Conservation (phyloP, 1,140 invertebrate genomes). For the Leptestheria dahalacensis region DNA sequence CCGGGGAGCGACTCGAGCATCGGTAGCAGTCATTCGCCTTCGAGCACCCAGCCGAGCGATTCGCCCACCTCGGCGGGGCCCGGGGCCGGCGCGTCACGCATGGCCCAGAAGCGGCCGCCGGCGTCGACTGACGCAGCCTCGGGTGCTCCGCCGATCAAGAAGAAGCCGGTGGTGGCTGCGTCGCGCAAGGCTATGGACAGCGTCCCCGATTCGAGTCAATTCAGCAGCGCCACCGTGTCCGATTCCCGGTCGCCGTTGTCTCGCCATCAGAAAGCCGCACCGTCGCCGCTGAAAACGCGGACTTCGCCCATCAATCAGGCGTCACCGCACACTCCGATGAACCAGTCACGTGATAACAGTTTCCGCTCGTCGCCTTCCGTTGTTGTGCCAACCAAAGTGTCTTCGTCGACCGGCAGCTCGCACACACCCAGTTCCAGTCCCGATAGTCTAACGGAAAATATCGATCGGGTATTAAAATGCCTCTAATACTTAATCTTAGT, state of each 20-base stretch:
- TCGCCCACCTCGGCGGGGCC: conserved; percentile 3
- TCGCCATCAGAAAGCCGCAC: conserved; percentile 15
- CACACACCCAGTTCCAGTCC: conserved; percentile 23
- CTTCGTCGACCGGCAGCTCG: conserved; percentile 18
- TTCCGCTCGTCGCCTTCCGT: conserved; percentile 3
- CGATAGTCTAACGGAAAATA: conserved; percentile 19
- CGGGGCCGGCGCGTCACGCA: not conserved
- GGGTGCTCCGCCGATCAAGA: not conserved
- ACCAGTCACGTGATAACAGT: conserved; percentile 6
- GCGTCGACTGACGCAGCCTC: not conserved
- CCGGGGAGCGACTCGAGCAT: conserved; percentile 52
- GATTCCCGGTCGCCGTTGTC: not conserved
- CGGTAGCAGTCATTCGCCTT: conserved; percentile 46
- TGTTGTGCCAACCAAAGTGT: conserved; percentile 7
- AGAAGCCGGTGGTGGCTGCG: not conserved
- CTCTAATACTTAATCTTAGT: too few species aligned
- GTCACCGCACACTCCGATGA: conserved; percentile 4
- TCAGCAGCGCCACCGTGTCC: not conserved
- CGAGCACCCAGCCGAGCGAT: conserved; percentile 22
- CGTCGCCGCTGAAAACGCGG: conserved; percentile 18
- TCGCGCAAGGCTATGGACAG: not conserved
- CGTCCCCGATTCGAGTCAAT: not conserved
- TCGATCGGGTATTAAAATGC: not conserved
- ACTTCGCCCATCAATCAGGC: not conserved
- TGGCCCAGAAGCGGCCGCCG: not conserved